Evolutionary conservation across 2,797 vertebrate genomes (phyloP), one percentile per base, ranked within the genome.

Genomic region (Scleropages formosus): DNA sequence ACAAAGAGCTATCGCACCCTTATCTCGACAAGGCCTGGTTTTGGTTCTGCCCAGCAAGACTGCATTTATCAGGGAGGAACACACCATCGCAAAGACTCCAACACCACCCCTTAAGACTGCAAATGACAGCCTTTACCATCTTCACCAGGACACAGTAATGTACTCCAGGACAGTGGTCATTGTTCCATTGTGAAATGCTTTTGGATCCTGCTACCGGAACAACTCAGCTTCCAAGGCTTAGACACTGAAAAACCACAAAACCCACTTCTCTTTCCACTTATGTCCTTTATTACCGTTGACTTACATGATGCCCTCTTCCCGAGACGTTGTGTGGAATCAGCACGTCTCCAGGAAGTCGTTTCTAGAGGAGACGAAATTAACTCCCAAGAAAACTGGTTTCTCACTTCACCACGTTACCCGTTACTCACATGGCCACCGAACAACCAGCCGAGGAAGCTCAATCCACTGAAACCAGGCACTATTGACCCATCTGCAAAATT

Each of bases 41-140:
- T 63, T 66, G 78, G 84, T 49, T 85, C 82, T 89, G 77, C 90
- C 90, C 91, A 81, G 78, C 68, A 72, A 72, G 46, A 49, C 77
- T 58, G 47, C 8, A 58, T 83, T 90, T 91, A 93, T 92, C 91
- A 87, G n/a, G 68, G 15, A 77, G 72, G 75, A 76, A 85, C 90
- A 87, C 75, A 81, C 82, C 83, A 68, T 9, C 26, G 70, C 18
- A 44, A 31, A 60, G 24, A 62, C 65, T 22, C 49, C 15, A 24
- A 26, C 58, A 20, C 58, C 72, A 11, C 16, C 59, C 70, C 13
- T 16, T 39, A 39, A 22, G 2, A 56, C 53, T 44, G 4, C 22
- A 60, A 24, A 58, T 39, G 53, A 24, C 59, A 18, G 15, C 10
- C 18, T 16, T 26, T 47, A 73, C 20, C 4, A n/a, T 59, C 47